Percentiles rank a stretch among this genome's conserved stretches.
Conservation (phyloP, 2,888 invertebrate species). For the Ceriagrion tenellum region DNA sequence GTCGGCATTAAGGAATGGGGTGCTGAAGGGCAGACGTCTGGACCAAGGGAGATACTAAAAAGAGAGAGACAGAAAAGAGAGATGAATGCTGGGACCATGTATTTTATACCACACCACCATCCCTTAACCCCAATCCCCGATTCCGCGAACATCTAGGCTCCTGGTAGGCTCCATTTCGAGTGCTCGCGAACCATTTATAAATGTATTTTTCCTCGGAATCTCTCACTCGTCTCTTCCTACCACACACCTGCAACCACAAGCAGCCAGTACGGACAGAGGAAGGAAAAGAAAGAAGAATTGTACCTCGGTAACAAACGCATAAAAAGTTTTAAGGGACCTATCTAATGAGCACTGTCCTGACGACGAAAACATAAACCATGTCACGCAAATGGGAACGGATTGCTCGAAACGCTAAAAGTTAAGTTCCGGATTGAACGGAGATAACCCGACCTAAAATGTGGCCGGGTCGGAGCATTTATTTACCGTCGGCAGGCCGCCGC, state of each 20-base stretch:
- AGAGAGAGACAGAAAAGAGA: neutral
- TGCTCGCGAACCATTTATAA: neutral
- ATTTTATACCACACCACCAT: neutral
- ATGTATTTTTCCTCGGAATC: neutral
- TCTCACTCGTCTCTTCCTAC: neutral
- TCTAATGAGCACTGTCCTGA: neutral
- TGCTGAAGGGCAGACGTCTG: slow-evolving; percentile 31
- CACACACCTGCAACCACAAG: neutral
- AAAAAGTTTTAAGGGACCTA: neutral
- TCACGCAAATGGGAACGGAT: neutral
- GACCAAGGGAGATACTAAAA: slow-evolving; percentile 22
- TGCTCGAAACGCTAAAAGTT: neutral
- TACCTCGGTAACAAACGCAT: neutral
- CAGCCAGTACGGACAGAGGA: neutral
- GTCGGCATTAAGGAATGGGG: slow-evolving; percentile 28
- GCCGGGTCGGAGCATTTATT: neutral
- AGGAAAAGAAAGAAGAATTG: neutral
- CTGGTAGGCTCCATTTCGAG: neutral
- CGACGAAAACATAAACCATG: neutral
- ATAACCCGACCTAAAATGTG: neutral
- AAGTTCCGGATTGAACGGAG: neutral
- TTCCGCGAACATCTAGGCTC: neutral
- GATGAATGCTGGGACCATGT: neutral
- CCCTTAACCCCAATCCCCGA: neutral
- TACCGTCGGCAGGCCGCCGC: neutral